Evolutionary conservation across 1,140 invertebrate genomes (phyloP).

Genomic region (Globodera rostochiensis): DNA sequence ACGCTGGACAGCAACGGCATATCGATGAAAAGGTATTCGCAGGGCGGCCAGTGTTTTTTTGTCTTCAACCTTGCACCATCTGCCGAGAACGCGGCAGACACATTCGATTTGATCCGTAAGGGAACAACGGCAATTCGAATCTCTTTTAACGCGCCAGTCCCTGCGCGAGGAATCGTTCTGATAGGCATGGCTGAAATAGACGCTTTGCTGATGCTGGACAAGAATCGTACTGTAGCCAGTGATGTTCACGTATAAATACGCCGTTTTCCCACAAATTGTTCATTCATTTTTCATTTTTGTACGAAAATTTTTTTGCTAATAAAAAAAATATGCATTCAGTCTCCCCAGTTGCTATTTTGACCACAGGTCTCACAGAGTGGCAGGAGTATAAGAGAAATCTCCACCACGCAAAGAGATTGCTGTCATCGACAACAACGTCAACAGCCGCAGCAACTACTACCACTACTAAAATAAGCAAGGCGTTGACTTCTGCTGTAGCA

Average conservation of each 20-base stretch:
- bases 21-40: constrained; percentile 11
- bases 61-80: constrained; percentile 24
- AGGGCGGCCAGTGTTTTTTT: constrained; percentile 15
- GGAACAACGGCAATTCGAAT: constrained; percentile 28
- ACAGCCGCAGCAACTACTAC: too few species aligned
- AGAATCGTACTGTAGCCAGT: background rate
- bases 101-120: constrained; percentile 32
- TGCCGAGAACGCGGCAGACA: constrained; percentile 13
- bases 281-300: background rate
- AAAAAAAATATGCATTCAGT: background rate
- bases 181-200: constrained; percentile 23
- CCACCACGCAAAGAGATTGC: too few species aligned
- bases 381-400: background rate
- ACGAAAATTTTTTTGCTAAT: background rate
- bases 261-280: background rate
- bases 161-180: constrained; percentile 1
- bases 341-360: background rate
- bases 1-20: constrained; percentile 33
- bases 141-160: constrained; percentile 17
- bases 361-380: background rate
- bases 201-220: constrained; percentile 14
- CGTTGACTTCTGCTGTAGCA: too few species aligned
- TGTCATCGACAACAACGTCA: too few species aligned
- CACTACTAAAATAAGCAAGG: too few species aligned
- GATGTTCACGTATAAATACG: constrained; percentile 19